A percentile compares a stretch with the other conserved stretches of the same genome.
Conservation (phyloP, 2,888 invertebrate genomes). For the Drosophila sordidapex region DNA sequence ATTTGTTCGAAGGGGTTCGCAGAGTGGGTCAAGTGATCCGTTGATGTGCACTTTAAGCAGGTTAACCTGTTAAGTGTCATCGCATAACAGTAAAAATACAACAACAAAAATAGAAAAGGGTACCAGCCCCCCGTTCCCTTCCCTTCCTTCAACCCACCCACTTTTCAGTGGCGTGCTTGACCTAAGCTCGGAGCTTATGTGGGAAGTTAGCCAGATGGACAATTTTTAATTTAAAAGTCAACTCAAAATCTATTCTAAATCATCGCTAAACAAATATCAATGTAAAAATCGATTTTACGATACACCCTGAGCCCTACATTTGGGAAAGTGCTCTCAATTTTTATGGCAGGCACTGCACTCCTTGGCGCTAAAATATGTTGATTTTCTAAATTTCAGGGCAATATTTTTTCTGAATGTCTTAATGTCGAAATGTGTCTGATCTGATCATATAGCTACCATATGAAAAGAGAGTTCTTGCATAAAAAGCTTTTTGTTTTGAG, state of each 20-base stretch:
- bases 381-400: no score
- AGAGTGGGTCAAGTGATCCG: conserved; percentile 69
- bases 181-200: neutral
- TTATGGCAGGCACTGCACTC: no score
- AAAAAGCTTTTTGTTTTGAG: no score
- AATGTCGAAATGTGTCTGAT: neutral
- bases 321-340: no score
- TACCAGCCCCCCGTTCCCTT: neutral
- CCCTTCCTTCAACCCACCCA: neutral
- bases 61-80: conserved; percentile 73
- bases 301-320: no score
- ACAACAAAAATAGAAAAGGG: neutral
- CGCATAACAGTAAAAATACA: conserved; percentile 11
- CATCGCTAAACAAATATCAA: neutral
- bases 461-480: no score
- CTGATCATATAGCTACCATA: no score
- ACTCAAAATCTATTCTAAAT: neutral
- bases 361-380: no score
- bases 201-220: conserved; percentile 24
- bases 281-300: neutral
- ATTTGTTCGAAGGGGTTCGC: conserved; percentile 32
- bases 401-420: no score
- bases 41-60: conserved; percentile 80
- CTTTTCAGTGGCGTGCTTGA: neutral
- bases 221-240: conserved; percentile 11